Percentiles rank a stretch among this genome's conserved stretches.
Evolutionary conservation across 2,113 vertebrate species (phyloP).

Genomic region (Peromyscus leucopus): DNA sequence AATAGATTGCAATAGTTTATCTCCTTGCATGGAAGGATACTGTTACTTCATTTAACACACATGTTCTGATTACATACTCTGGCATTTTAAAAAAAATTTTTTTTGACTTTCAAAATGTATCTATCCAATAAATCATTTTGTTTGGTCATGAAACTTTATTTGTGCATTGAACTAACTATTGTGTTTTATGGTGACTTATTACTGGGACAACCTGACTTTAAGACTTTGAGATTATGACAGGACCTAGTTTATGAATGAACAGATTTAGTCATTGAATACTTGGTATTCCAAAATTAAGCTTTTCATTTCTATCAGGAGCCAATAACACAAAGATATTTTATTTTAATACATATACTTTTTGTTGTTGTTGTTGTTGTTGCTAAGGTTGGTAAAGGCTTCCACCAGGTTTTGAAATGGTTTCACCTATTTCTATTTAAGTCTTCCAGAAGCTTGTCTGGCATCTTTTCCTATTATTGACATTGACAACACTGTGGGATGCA

Average conservation of each 20-base stretch:
- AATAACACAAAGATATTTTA: not conserved
- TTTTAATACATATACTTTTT: not conserved
- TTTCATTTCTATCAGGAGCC: not conserved
- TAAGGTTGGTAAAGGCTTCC: not conserved
- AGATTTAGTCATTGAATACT: constrained; percentile 3
- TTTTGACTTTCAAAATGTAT: not conserved
- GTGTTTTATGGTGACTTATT: not conserved
- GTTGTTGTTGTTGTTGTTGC: not conserved
- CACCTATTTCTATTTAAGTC: not conserved
- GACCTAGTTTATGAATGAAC: not conserved
- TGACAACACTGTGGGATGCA: not conserved
- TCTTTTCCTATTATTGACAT: not conserved
- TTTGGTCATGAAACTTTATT: not conserved
- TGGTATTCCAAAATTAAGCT: not conserved
- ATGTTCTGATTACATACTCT: not conserved
- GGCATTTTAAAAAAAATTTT: too few species aligned
- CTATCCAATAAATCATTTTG: not conserved
- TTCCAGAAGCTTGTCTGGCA: not conserved
- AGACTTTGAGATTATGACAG: not conserved
- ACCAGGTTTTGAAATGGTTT: not conserved
- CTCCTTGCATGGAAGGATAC: not conserved
- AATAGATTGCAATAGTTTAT: not conserved
- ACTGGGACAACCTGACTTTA: not conserved
- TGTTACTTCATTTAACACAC: not conserved
- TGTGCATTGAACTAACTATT: not conserved